Evolutionary conservation across 2,797 vertebrate species (phyloP).

Genomic region (Phoeniculus purpureus): DNA sequence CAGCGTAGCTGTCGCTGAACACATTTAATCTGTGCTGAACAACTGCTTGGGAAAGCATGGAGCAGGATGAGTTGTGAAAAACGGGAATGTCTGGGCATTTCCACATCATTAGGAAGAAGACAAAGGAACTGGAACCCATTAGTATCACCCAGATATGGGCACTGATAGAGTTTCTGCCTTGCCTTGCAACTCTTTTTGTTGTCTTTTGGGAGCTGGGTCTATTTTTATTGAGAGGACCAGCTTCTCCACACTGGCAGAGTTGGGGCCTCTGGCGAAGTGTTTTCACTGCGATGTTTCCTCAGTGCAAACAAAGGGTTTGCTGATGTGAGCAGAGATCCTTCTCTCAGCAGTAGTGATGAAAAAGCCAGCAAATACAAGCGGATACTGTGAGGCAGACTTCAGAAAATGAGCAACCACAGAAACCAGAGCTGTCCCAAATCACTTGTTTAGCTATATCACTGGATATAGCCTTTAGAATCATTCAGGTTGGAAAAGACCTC

Average conservation of each 20-base stretch:
- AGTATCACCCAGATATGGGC: neutral
- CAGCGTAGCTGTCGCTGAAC: neutral
- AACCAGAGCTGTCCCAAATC: neutral
- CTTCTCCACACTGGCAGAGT: neutral
- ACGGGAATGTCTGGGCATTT: neutral
- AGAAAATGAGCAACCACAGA: neutral
- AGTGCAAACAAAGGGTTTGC: neutral
- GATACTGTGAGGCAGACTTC: neutral
- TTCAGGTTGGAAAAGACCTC: too few species aligned
- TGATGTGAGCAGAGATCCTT: neutral
- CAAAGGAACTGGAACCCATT: neutral
- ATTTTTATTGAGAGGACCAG: neutral
- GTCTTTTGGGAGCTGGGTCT: neutral
- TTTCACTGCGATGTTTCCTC: neutral
- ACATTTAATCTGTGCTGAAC: neutral
- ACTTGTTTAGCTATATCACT: too few species aligned
- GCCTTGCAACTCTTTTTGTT: neutral
- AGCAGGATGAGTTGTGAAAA: neutral
- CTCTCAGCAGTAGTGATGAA: neutral
- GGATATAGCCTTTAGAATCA: neutral
- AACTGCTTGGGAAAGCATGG: neutral
- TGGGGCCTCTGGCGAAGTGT: neutral
- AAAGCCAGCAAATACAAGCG: rapidly evolving
- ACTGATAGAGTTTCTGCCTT: constrained; percentile 27
- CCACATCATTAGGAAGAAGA: neutral